These are phyloP conservation scores for Schlechtendalia chinensis DNA, from an alignment of 1,140 invertebrate species.

Conservation along the genomic window DNA sequence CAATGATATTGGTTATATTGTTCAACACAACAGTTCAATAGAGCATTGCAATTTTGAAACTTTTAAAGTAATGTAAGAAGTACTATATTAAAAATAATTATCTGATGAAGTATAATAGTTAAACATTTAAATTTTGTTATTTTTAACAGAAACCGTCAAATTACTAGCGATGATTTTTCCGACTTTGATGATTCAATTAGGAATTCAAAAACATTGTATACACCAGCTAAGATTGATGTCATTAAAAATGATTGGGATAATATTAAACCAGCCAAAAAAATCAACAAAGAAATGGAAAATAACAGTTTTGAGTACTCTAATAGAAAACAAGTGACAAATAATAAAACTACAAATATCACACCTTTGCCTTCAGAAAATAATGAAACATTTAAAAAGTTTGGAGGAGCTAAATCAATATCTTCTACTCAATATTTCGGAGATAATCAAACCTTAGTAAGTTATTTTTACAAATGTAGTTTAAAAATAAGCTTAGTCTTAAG, in stretches of 20 bases:
- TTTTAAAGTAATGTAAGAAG: too few species aligned
- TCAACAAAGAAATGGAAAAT: conserved; percentile 13
- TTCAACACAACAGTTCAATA: too few species aligned
- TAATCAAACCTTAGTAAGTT: conserved; percentile 50
- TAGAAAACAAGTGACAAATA: conserved; percentile 30
- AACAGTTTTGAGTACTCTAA: conserved; percentile 13
- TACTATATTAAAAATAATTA: too few species aligned
- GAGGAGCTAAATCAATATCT: conserved; percentile 93
- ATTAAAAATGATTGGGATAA: conserved; percentile 48
- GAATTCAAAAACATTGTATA: conserved; percentile 17
- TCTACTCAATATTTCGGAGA: conserved; percentile 94
- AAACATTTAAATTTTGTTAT: background rate
- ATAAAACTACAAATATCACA: conserved; percentile 2
- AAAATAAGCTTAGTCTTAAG: background rate
- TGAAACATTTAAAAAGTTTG: conserved; percentile 91
- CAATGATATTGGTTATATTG: too few species aligned
- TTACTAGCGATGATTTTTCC: conserved; percentile 34
- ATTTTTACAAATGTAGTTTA: conserved; percentile 52
- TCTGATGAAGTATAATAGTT: too few species aligned
- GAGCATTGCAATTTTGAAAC: too few species aligned
- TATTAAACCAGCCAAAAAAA: conserved; percentile 46
- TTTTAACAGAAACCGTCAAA: conserved; percentile 1
- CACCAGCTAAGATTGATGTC: conserved; percentile 15
- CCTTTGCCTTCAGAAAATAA: conserved; percentile 29
- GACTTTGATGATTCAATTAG: conserved; percentile 36